Base-by-base conservation (phyloP, 2,113 vertebrate species). In the Todiramphus saurophagus region DNA sequence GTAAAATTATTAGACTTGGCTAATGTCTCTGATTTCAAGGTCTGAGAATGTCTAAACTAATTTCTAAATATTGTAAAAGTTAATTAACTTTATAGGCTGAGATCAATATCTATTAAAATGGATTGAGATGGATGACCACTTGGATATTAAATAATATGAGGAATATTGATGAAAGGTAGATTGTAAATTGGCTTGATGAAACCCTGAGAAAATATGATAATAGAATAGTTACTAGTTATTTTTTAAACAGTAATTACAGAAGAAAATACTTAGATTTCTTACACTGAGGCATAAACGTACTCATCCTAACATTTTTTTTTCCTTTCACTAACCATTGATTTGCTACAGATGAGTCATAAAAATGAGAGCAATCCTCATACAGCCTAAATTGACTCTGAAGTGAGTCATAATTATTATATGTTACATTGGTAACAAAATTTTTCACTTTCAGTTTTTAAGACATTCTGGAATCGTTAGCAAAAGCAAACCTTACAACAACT, bases 11-110 rank as follows among this genome's bases (percentile, higher is more conserved):
- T 93, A 93, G 76, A 66, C 68, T 84, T 80, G 63, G 37, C 21
- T 96, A 93, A 92, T 92, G 84, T 63, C 13, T 76, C 51, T 62
- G 51, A 94, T 93, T 93, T 80, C 87, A 93, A 93, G 83, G 56
- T 78, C 74, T 94, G 60, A 93, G 79, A 84, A 85, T 94, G 11
- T 86, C 83, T 89, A 78, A 87, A 89, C 39, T 87, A 1, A 69
- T 88, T 93, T 94, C 81, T 93, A 96, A 96, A 95, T 94, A 93
- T 79, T 93, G 59, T 88, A 79, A 86, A 94, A 86, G 70, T 89
- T 95, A 96, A 96, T 96, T 94, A 90, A 89, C 39, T 94, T 95
- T 91, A 91, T 75, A 79, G 64, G 31, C 62, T 83, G 35, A 78
- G 15, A 30, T 87, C 25, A 77, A 70, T 70, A 51, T 63, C 63